Percentiles rank a stretch among this genome's conserved stretches.
These are phyloP conservation scores for Griposia aprilina DNA, from an alignment of 2,888 invertebrate genomes.

Conservation along the genomic window DNA sequence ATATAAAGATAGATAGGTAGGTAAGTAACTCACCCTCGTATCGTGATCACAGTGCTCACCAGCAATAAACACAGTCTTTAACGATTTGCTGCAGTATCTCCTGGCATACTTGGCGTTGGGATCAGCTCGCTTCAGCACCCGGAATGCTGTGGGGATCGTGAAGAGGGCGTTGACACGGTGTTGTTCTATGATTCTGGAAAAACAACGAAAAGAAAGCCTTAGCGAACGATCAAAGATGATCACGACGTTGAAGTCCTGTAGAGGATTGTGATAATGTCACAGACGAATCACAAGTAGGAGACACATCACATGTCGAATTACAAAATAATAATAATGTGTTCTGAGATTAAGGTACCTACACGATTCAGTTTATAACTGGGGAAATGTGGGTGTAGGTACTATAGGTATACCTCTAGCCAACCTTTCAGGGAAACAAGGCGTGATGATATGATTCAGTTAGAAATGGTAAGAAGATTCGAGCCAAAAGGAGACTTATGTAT, in stretches of 20 bases:
- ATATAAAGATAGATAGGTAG: not conserved
- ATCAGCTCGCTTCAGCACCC: constrained; percentile 96
- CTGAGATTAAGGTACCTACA: no score
- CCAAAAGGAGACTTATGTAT: not conserved
- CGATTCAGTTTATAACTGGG: no score
- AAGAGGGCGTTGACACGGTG: constrained; percentile 96
- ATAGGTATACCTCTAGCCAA: no score
- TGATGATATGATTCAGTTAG: not conserved
- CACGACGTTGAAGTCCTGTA: not conserved
- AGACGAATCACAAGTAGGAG: no score
- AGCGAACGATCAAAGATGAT: not conserved
- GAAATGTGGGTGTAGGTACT: no score
- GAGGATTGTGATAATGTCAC: no score
- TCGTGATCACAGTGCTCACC: constrained; percentile 98
- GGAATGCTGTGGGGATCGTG: constrained; percentile 97
- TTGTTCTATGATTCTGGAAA: constrained; percentile 94
- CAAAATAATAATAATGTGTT: no score
- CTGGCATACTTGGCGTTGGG: constrained; percentile 93
- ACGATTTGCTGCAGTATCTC: constrained; percentile 93
- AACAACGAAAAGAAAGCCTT: not conserved
- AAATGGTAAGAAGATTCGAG: not conserved
- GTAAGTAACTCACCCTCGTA: constrained; percentile 91
- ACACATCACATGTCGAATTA: no score
- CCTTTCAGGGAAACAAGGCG: not conserved
- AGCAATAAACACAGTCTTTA: constrained; percentile 94